Percentiles rank a stretch among this genome's conserved stretches.
Evolutionary conservation across 2,797 vertebrate genomes (phyloP).

Genomic region (Caiman crocodilus): DNA sequence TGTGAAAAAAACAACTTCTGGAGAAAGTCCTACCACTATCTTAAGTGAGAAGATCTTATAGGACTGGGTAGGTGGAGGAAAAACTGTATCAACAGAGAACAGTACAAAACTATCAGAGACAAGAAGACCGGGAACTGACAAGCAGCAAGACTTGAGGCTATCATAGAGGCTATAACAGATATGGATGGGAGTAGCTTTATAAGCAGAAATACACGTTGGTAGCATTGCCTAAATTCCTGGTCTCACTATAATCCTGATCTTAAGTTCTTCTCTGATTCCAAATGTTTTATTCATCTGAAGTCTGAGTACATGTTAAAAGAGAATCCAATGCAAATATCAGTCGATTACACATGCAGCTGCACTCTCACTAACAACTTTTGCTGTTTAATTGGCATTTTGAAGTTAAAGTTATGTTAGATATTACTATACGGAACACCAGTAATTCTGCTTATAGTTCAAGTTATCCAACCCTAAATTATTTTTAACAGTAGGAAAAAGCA

Average conservation of each 20-base stretch:
- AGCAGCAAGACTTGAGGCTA: rapidly evolving
- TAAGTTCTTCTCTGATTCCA: neutral
- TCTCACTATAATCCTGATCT: neutral
- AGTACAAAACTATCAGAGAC: neutral
- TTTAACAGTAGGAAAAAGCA: neutral
- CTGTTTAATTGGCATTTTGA: neutral
- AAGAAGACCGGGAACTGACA: neutral
- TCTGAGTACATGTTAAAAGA: neutral
- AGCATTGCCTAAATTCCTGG: neutral
- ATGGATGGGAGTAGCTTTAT: neutral
- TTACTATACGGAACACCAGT: neutral
- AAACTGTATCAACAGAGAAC: neutral
- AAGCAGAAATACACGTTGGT: neutral
- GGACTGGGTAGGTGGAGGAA: rapidly evolving
- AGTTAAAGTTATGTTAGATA: neutral
- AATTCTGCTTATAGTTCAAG: neutral
- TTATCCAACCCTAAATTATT: neutral
- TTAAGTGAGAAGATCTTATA: neutral
- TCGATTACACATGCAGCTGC: neutral
- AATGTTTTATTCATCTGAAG: neutral
- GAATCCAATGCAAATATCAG: neutral
- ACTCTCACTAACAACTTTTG: neutral
- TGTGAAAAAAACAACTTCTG: too few species aligned
- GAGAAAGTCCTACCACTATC: neutral
- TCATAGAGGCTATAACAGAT: neutral